Conservation (phyloP, 2,888 invertebrate genomes). For the Melanotus villosus region DNA sequence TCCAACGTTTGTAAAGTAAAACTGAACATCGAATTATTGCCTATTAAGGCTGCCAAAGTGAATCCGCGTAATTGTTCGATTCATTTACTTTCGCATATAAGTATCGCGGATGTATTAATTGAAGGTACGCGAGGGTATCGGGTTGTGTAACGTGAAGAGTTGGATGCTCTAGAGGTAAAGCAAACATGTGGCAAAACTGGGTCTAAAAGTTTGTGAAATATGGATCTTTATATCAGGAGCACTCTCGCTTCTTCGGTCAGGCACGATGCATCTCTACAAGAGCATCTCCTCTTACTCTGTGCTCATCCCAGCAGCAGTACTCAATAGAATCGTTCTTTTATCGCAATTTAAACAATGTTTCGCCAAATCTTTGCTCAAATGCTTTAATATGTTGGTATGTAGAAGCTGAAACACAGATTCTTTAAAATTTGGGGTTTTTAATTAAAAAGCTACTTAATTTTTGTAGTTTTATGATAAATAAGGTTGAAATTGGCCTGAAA, state of each 20-base stretch:
- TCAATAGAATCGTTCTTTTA: background rate
- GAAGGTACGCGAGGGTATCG: constrained; percentile 7
- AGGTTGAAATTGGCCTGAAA: no score
- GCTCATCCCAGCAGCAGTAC: constrained; percentile 3
- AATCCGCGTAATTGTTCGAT: constrained; percentile 28
- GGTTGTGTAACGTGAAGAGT: background rate
- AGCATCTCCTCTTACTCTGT: constrained; percentile 11
- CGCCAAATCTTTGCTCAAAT: no score
- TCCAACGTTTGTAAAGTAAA: constrained; percentile 17
- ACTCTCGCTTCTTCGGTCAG: constrained; percentile 28
- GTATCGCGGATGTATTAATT: constrained; percentile 32
- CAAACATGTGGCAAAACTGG: constrained; percentile 44
- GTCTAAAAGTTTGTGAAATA: constrained; percentile 45
- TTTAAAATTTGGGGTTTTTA: no score
- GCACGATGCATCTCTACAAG: constrained; percentile 17
- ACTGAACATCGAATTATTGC: constrained; percentile 5
- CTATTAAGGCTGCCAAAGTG: constrained; percentile 33
- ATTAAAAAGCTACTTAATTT: no score
- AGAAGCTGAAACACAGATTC: no score
- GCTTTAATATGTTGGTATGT: no score
- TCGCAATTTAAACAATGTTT: no score
- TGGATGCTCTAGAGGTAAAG: constrained; percentile 25
- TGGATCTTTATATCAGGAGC: constrained; percentile 36
- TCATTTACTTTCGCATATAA: constrained; percentile 34
- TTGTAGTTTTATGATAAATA: no score